These are phyloP conservation scores for Megalonaias nervosa DNA, from an alignment of 1,140 invertebrate species.

Conservation along the genomic window DNA sequence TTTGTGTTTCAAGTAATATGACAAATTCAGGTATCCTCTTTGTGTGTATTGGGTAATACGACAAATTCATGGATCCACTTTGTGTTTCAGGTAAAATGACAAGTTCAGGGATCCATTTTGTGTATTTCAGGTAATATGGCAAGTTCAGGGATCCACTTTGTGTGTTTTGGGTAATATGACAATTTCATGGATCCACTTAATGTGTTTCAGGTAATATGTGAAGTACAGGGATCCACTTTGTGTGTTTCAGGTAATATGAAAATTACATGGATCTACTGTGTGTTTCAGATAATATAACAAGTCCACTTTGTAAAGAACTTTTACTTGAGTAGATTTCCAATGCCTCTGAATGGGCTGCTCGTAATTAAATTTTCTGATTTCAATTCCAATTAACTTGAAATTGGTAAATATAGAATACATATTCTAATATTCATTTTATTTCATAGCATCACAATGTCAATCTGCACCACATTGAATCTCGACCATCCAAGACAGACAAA, in stretches of 20 bases:
- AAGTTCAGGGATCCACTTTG: not conserved
- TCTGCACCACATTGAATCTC: constrained; percentile 89
- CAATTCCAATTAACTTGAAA: too few relatives aligned
- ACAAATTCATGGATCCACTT: not conserved
- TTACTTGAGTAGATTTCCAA: too few relatives aligned
- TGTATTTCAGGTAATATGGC: not conserved
- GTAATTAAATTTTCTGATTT: too few relatives aligned
- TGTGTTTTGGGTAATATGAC: too few relatives aligned
- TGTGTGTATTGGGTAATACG: not conserved
- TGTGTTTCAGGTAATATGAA: constrained; percentile 83
- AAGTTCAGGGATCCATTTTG: not conserved
- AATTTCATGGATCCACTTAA: constrained; percentile 78
- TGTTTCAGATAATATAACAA: constrained; percentile 81
- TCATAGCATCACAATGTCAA: constrained; percentile 89
- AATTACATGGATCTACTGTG: constrained; percentile 38
- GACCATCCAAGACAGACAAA: constrained; percentile 83
- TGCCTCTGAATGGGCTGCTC: too few relatives aligned
- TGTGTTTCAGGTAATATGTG: constrained; percentile 82
- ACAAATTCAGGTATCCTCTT: too few relatives aligned
- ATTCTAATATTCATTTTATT: too few relatives aligned
- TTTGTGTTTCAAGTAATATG: not conserved
- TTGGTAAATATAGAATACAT: too few relatives aligned
- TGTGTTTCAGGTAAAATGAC: constrained; percentile 80
- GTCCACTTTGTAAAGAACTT: too few relatives aligned
- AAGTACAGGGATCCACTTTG: constrained; percentile 78